A percentile compares a stretch with the other conserved stretches of the same genome.
phyloP scores from a whole-genome alignment of 2,113 vertebrate species.

The Corapipo altera region DNA sequence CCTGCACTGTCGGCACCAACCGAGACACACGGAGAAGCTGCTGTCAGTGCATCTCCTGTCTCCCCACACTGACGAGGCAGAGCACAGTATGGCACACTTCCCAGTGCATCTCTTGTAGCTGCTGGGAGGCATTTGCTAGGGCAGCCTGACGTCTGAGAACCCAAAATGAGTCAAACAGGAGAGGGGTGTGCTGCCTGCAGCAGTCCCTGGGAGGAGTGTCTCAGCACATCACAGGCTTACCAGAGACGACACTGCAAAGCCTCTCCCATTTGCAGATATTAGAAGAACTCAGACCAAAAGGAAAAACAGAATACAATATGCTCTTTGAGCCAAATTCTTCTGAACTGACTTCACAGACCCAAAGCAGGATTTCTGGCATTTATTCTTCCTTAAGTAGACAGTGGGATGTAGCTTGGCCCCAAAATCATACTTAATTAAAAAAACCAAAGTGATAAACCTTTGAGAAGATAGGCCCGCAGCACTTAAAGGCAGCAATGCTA shows the following conservation, averaged over 20 bases:
- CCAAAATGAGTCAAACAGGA: not conserved
- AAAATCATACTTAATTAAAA: constrained; percentile 6
- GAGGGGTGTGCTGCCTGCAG: not conserved
- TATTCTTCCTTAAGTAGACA: constrained; percentile 17
- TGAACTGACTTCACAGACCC: constrained; percentile 12
- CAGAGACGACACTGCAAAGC: not conserved
- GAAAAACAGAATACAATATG: not conserved
- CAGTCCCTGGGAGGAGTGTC: not conserved
- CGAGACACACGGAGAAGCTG: not conserved
- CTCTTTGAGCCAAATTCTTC: constrained; percentile 17
- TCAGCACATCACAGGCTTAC: not conserved
- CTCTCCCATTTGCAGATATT: not conserved
- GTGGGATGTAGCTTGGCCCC: not conserved
- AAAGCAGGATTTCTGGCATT: constrained; percentile 17
- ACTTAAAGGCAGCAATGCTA: not conserved
- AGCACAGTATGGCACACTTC: not conserved
- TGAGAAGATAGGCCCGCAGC: not conserved
- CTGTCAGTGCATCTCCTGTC: not conserved
- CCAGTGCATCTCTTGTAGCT: not conserved
- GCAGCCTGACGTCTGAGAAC: not conserved
- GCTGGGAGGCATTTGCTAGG: not conserved
- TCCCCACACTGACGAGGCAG: rapidly evolving
- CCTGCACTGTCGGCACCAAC: not conserved
- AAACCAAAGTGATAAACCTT: not conserved
- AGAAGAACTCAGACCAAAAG: not conserved